Percentiles rank a stretch among this genome's conserved stretches.
These are phyloP conservation scores for Tetraneura akinire DNA, from an alignment of 1,140 invertebrate genomes.

Conservation along the genomic window DNA sequence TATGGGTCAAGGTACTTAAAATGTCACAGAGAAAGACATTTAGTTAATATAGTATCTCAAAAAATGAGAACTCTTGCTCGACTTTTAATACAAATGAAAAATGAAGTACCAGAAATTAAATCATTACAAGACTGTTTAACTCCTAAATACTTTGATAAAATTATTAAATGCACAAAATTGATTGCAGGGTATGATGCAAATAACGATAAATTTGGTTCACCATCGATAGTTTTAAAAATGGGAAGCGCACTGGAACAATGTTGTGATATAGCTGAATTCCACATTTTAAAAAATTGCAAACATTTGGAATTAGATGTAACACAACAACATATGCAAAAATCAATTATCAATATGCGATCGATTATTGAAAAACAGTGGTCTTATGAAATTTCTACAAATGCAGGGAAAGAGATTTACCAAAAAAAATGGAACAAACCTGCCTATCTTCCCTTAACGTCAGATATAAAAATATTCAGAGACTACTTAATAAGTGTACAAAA, in stretches of 20 bases:
- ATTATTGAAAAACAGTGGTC: neutral
- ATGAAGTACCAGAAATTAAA: neutral
- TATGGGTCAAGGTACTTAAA: neutral
- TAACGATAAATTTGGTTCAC: neutral
- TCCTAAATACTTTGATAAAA: neutral
- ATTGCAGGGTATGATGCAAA: neutral
- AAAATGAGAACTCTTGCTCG: neutral
- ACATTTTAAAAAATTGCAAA: neutral
- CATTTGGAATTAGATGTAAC: neutral
- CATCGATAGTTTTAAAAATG: neutral
- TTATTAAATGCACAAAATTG: neutral
- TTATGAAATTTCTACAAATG: neutral
- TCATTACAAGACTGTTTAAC: neutral
- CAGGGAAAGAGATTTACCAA: neutral
- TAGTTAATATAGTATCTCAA: neutral
- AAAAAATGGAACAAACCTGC: constrained; percentile 9
- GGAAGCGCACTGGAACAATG: neutral
- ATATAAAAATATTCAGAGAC: constrained; percentile 2
- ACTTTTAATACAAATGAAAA: neutral
- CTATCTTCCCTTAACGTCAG: neutral
- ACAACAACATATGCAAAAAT: neutral
- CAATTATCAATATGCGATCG: neutral
- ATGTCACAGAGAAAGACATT: too few species aligned
- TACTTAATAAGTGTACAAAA: neutral
- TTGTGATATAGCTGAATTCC: neutral